Conservation (phyloP, 2,888 invertebrate species). For the Hydropsyche betteni region DNA sequence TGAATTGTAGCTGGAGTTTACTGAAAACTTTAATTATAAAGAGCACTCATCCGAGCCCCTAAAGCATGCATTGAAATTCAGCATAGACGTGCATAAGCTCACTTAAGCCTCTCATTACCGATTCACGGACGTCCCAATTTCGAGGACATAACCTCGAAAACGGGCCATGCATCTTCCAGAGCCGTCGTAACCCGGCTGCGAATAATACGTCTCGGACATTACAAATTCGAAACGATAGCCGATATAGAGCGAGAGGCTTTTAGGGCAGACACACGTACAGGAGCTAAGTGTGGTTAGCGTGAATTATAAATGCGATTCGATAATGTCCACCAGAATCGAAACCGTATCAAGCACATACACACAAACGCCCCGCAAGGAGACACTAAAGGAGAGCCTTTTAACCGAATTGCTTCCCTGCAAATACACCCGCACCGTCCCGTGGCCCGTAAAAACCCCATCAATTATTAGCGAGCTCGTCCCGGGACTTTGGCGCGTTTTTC, state of each 20-base stretch:
- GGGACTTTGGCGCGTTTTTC: constrained; percentile 38
- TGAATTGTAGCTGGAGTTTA: no score
- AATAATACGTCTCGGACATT: no score
- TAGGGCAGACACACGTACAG: constrained; percentile 36
- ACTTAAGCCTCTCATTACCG: no score
- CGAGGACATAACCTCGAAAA: no score
- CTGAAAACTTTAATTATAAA: no score
- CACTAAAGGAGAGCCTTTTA: constrained; percentile 50
- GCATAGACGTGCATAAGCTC: no score
- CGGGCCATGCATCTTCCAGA: no score
- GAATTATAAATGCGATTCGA: constrained; percentile 48
- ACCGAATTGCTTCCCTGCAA: constrained; percentile 42
- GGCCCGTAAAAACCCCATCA: constrained; percentile 46
- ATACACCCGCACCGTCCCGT: background rate
- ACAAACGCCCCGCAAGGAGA: constrained; percentile 30
- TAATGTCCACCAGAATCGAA: constrained; percentile 35
- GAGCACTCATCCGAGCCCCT: no score
- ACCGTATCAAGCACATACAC: constrained; percentile 24
- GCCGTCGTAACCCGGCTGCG: no score
- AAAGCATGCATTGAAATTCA: no score
- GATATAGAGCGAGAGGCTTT: background rate
- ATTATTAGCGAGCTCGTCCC: constrained; percentile 44
- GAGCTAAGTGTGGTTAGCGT: constrained; percentile 46
- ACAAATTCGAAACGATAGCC: no score
- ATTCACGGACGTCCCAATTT: no score